Evolutionary conservation across 2,797 vertebrate species (phyloP), one percentile per base, ranked within the genome.

Genomic region (Onychomys leucogaster): DNA sequence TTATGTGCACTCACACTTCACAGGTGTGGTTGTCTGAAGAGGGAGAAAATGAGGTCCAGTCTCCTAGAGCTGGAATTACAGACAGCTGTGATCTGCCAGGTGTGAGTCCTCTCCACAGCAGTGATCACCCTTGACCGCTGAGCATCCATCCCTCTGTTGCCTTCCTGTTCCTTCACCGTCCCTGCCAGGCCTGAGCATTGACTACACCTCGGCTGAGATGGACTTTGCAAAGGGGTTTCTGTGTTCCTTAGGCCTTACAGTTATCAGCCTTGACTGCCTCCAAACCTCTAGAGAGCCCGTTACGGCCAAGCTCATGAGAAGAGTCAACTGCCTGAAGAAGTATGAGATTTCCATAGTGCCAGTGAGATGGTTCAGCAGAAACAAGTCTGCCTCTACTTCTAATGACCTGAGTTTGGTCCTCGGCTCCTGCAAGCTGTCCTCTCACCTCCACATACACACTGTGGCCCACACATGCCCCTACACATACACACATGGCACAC

Each of bases 181-280:
- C 34, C 41, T 86, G 61, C 41, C 73, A 85, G 89, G 46, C 52
- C 86, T 92, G 57, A 69, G 67, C 61, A 46, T 9, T 1, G 0
- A 91, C 2, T 92, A 84, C 52, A 95, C 88, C 27, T 93, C 49
- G 65, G 13, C 34, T 77, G 69, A 94, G 49, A 89, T 25, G 77
- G 73, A 84, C 23, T 5, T 32, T 94, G 29, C 76, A 59, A 32
- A 25, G n/a, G 37, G 16, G 80, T 90, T 92, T 80, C 63, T 71
- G 0, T 81, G 23, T 27, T 92, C 59, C 12, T 81, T 65, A 5
- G 43, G 3, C 12, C 55, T 61, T 41, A 59, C 5, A 19, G 21
- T 43, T 69, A 52, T 19, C 37, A 34, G 10, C 71, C 57, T 83
- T 94, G 41, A 49, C 63, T 90, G 14, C 73, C 16, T 43, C 10